Evolutionary conservation across 2,113 vertebrate genomes (phyloP).

Genomic region (Scytalopus superciliaris): DNA sequence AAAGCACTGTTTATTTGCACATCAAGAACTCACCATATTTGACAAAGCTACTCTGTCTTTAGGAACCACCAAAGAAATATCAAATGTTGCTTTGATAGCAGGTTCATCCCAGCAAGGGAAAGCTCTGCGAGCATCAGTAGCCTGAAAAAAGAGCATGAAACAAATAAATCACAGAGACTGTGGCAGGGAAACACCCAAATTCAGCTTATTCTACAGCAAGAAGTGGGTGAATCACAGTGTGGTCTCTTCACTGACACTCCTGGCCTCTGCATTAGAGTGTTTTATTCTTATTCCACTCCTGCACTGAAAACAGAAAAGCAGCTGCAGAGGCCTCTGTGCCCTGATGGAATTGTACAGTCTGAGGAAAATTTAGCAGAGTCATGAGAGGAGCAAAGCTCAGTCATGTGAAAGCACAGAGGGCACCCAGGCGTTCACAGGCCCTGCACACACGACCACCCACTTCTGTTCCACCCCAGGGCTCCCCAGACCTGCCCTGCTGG

Average conservation of each 20-base stretch:
- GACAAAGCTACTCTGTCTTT: conserved; percentile 98
- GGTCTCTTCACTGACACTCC: neutral
- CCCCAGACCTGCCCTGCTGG: neutral
- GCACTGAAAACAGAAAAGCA: neutral
- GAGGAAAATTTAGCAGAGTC: conserved; percentile 38
- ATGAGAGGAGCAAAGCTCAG: conserved; percentile 37
- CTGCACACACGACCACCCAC: neutral
- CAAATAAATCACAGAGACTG: neutral
- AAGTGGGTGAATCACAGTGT: neutral
- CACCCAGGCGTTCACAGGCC: neutral
- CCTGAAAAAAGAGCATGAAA: conserved; percentile 75
- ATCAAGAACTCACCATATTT: conserved; percentile 88
- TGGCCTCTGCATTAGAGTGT: neutral
- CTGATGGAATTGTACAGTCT: neutral
- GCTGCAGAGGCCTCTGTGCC: neutral
- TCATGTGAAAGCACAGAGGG: conserved; percentile 21
- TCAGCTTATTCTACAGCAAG: neutral
- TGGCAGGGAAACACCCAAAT: neutral
- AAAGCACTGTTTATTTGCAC: neutral
- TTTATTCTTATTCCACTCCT: neutral
- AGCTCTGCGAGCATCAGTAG: conserved; percentile 95
- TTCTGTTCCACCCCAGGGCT: neutral
- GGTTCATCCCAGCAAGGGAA: conserved; percentile 99
- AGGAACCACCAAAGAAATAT: conserved; percentile 93
- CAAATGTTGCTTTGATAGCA: conserved; percentile 98